Percentiles rank a stretch among this genome's conserved stretches.
These are phyloP conservation scores for Limanda limanda DNA, from an alignment of 2,113 vertebrate species.

Conservation along the genomic window DNA sequence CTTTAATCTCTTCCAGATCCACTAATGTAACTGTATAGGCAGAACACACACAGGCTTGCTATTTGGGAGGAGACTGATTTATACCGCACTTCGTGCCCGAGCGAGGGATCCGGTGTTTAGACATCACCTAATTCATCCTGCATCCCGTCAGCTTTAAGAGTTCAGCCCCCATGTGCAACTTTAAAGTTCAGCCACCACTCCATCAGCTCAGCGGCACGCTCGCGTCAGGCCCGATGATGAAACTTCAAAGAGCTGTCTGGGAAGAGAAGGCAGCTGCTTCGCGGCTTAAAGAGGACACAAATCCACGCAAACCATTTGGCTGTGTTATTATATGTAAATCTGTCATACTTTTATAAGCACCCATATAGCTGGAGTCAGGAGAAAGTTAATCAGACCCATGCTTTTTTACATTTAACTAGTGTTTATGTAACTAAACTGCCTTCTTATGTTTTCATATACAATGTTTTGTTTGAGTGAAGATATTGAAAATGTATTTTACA, in stretches of 20 bases:
- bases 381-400: conserved; percentile 4
- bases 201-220: conserved; percentile 50
- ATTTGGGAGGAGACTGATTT: conserved; percentile 56
- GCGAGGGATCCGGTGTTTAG: conserved; percentile 57
- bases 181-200: conserved; percentile 36
- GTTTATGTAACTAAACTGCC: conserved; percentile 28
- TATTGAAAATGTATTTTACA: not conserved
- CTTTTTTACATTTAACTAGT: not conserved
- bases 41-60: conserved; percentile 48
- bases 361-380: conserved; percentile 10
- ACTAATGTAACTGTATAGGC: conserved; percentile 52
- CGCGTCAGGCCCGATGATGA: conserved; percentile 37
- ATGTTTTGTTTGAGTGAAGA: not conserved
- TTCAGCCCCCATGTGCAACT: conserved; percentile 36
- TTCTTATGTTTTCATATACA: not conserved
- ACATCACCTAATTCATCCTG: conserved; percentile 67
- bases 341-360: conserved; percentile 22
- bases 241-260: conserved; percentile 49
- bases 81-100: conserved; percentile 47
- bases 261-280: conserved; percentile 57
- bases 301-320: conserved; percentile 41
- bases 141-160: conserved; percentile 38
- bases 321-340: conserved; percentile 30
- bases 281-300: conserved; percentile 23
- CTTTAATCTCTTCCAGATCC: conserved; percentile 73